phyloP scores from a whole-genome alignment of 2,888 invertebrate genomes.

The Drosophila robusta region DNA sequence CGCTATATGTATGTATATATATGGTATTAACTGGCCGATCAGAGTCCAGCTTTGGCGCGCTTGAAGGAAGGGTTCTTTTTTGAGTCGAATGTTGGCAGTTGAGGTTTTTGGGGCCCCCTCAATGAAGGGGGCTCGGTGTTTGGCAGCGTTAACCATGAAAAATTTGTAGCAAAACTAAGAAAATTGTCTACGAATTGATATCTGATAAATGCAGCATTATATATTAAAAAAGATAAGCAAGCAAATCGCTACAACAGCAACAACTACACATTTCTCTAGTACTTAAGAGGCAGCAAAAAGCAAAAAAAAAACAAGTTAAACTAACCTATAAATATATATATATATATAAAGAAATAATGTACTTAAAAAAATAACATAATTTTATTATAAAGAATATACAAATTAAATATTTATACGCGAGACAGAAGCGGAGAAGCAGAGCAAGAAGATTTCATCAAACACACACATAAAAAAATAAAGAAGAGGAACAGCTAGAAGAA shows the following conservation, averaged over 20 bases:
- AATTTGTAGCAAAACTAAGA: slow-evolving; percentile 41
- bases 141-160: slow-evolving; percentile 24
- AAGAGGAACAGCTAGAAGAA: slow-evolving; percentile 30
- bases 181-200: slow-evolving; percentile 22
- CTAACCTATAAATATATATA: slow-evolving; percentile 65
- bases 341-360: slow-evolving; percentile 52
- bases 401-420: slow-evolving; percentile 81
- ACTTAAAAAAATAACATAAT: slow-evolving; percentile 60
- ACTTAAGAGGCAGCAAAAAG: slow-evolving; percentile 63
- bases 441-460: slow-evolving; percentile 76
- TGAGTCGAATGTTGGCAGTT: slow-evolving; percentile 8
- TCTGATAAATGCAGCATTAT: slow-evolving; percentile 42
- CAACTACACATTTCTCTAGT: slow-evolving; percentile 70
- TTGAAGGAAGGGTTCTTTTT: slow-evolving; percentile 16
- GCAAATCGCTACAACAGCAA: slow-evolving; percentile 35
- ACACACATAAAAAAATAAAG: slow-evolving; percentile 65
- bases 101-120: neutral
- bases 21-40: slow-evolving; percentile 39
- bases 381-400: slow-evolving; percentile 73
- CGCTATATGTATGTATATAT: slow-evolving; percentile 30
- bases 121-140: slow-evolving; percentile 18
- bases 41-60: slow-evolving; percentile 61
- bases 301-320: slow-evolving; percentile 43
- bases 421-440: slow-evolving; percentile 43
- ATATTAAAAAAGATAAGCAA: slow-evolving; percentile 28